Percentiles rank a stretch among this genome's conserved stretches.
These are phyloP conservation scores for Rhinogobius similis DNA, from an alignment of 2,113 vertebrate genomes.

Conservation along the genomic window DNA sequence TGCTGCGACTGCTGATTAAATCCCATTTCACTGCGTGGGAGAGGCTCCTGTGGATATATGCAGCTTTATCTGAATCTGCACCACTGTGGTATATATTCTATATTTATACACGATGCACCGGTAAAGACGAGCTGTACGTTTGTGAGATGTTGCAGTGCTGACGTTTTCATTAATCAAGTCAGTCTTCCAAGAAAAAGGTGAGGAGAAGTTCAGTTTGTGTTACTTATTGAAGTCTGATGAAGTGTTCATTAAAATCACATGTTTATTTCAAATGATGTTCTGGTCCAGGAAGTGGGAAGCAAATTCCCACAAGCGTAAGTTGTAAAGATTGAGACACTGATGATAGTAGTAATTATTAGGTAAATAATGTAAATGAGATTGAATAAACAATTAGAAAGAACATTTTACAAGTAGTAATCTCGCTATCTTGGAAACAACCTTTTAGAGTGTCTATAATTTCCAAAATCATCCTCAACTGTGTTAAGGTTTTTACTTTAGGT, in stretches of 20 bases:
- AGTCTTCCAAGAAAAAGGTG: neutral
- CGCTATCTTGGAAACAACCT: neutral
- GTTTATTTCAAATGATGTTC: neutral
- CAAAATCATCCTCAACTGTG: too few relatives aligned
- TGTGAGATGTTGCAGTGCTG: neutral
- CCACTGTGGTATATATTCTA: neutral
- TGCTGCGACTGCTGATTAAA: conserved; percentile 18
- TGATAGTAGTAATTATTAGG: neutral
- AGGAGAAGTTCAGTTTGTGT: neutral
- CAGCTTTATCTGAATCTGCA: conserved; percentile 3
- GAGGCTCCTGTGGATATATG: neutral
- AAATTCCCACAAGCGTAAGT: too few relatives aligned
- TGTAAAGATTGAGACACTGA: too few relatives aligned
- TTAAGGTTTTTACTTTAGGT: too few relatives aligned
- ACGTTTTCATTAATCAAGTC: conserved; percentile 10
- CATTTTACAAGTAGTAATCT: too few relatives aligned
- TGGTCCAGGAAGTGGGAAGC: too few relatives aligned
- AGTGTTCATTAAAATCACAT: neutral
- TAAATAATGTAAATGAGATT: too few relatives aligned
- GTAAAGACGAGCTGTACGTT: neutral
- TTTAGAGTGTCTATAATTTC: neutral
- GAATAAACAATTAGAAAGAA: too few relatives aligned
- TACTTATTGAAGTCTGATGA: neutral
- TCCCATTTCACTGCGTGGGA: conserved; percentile 1
- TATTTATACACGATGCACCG: conserved; percentile 5